Evolutionary conservation across 1,140 invertebrate genomes (phyloP).

Genomic region (Micrasema minimum): DNA sequence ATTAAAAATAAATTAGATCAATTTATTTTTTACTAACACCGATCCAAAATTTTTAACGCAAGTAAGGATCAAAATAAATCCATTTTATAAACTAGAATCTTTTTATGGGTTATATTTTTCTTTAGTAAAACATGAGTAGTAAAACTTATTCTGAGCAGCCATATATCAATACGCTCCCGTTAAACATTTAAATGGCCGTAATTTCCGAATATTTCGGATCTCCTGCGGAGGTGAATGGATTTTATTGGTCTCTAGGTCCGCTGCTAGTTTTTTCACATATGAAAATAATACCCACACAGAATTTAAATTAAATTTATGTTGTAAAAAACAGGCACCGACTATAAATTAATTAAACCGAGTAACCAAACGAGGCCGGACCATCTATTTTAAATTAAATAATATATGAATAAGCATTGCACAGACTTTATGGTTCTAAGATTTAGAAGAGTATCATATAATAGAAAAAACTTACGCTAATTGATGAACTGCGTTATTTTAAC

Average conservation of each 20-base stretch:
- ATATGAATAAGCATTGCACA: no score
- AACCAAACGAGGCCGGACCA: no score
- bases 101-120: conserved; percentile 6
- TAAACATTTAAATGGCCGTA: conserved; percentile 31
- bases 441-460: no score
- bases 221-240: conserved; percentile 26
- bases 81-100: no score
- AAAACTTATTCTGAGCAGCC: conserved; percentile 1
- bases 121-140: conserved; percentile 9
- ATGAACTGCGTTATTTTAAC: no score
- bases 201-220: conserved; percentile 24
- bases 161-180: conserved; percentile 26
- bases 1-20: no score
- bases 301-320: conserved; percentile 3
- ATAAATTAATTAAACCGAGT: conserved; percentile 11
- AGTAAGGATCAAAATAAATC: no score
- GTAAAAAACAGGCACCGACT: conserved; percentile 11
- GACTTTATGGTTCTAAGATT: no score
- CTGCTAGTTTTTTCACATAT: conserved; percentile 20
- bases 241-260: conserved; percentile 14
- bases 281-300: conserved; percentile 29
- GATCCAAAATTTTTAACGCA: no score
- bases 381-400: no score
- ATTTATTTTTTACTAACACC: no score
- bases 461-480: no score